Base-by-base conservation (phyloP, 2,797 vertebrate genomes). In the Antrozous pallidus region DNA sequence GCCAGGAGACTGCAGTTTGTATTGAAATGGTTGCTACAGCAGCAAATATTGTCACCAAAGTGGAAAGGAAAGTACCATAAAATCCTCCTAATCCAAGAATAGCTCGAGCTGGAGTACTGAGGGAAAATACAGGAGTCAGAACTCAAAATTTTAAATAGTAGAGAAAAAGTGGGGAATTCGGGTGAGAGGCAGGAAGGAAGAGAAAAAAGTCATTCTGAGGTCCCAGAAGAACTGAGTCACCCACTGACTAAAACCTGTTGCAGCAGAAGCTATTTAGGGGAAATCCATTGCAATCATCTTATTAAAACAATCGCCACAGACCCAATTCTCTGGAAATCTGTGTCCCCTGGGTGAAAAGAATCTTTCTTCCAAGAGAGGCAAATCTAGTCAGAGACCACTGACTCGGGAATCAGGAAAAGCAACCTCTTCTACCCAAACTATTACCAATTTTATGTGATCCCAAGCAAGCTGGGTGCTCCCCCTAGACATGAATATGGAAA, bases 181-280 rank as follows among this genome's bases (percentile, higher is more conserved):
- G 26, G 67, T 78, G 28, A 90, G 12, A 26, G 36, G 56, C 12
- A 13, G 71, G 45, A 85, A 87, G 73, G 74, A 96, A 89, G 63
- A 92, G 73, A 79, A 56, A 87, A 22, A 74, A 91, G 63, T 95
- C 69, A 95, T 79, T 86, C 47, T 77, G 38, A 94, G 82, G 74
- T 17, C 69, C 58, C 54, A 96, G 83, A 94, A 96, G 80, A 94
- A 96, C 40, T 95, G 81, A 96, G 77, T 95, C 88, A 93, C 73
- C 84, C 45, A 85, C 26, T 96, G 49, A 92, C 71, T 77, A 61
- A 93, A 93, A 94, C 36, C 51, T 91, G 33, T 38, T 81, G 83
- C 14, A 84, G 51, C 65, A 94, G 80, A 96, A 90, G 70, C 65
- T 91, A 70, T 95, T 92, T 91, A 94, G 90, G 92, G 95, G 84